These are phyloP conservation scores for Agrochola lota DNA, from an alignment of 2,888 invertebrate species.

Conservation along the genomic window DNA sequence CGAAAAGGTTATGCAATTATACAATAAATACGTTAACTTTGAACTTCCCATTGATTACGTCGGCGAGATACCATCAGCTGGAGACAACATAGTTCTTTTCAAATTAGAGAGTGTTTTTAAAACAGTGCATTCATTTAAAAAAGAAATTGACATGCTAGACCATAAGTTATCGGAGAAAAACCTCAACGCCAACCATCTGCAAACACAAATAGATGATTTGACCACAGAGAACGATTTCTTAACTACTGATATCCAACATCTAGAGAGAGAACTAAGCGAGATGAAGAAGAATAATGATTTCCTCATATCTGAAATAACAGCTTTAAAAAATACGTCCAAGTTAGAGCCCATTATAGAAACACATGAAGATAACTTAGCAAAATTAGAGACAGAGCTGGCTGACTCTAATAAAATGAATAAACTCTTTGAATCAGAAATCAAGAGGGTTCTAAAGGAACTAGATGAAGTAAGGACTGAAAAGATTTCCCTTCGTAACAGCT, in stretches of 20 bases:
- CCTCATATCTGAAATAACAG: constrained; percentile 92
- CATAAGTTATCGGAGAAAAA: constrained; percentile 90
- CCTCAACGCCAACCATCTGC: constrained; percentile 87
- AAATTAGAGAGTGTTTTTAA: constrained; percentile 90
- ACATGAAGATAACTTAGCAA: constrained; percentile 92
- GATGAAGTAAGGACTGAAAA: constrained; percentile 84
- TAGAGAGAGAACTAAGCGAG: constrained; percentile 92
- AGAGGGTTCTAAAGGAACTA: constrained; percentile 90
- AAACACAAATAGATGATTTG: constrained; percentile 90
- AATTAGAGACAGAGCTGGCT: constrained; percentile 92
- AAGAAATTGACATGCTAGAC: constrained; percentile 90
- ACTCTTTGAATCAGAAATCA: constrained; percentile 91
- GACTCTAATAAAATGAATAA: constrained; percentile 90
- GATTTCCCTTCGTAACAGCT: constrained; percentile 87
- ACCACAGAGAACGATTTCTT: constrained; percentile 88
- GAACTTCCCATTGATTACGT: constrained; percentile 87
- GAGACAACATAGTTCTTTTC: constrained; percentile 81
- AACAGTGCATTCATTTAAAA: constrained; percentile 90
- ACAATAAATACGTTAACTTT: constrained; percentile 87
- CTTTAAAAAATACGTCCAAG: constrained; percentile 91
- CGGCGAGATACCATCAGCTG: constrained; percentile 84
- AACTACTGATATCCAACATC: constrained; percentile 85
- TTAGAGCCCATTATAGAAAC: constrained; percentile 93
- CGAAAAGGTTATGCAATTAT: constrained; percentile 85
- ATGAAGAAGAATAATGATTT: constrained; percentile 93